phyloP scores from a whole-genome alignment of 2,888 invertebrate species.

The Leptinotarsa juncta region DNA sequence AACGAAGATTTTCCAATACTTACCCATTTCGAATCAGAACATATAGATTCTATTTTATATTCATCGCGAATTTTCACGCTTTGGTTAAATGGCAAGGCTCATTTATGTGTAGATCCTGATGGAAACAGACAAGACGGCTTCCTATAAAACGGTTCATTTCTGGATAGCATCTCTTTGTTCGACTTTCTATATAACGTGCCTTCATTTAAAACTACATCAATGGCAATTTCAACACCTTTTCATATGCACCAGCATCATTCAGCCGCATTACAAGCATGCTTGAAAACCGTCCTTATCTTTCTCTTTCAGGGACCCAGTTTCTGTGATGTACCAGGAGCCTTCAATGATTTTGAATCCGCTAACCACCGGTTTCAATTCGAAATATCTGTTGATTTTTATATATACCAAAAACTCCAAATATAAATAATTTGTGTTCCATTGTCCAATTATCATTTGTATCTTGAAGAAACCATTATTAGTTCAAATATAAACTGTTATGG shows the following conservation, averaged over 20 bases:
- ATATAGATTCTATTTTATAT: constrained; percentile 45
- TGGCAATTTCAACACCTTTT: constrained; percentile 60
- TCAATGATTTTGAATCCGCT: neutral
- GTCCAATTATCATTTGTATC: no score
- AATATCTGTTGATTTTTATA: no score
- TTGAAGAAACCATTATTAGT: no score
- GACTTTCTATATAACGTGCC: constrained; percentile 51
- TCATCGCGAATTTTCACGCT: constrained; percentile 45
- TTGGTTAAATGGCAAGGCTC: constrained; percentile 46
- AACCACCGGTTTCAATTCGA: no score
- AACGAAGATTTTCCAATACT: neutral
- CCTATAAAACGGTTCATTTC: constrained; percentile 55
- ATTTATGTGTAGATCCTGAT: constrained; percentile 49
- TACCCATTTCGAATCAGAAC: constrained; percentile 5
- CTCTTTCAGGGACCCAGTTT: constrained; percentile 27
- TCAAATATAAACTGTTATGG: no score
- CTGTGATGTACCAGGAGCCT: neutral
- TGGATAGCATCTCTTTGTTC: constrained; percentile 57
- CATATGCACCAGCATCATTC: constrained; percentile 45
- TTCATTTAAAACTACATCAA: constrained; percentile 58
- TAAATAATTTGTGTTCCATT: no score
- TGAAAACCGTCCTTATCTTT: constrained; percentile 41
- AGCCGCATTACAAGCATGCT: constrained; percentile 41
- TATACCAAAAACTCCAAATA: no score
- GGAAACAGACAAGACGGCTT: constrained; percentile 47